Conservation (phyloP, 2,888 invertebrate genomes). For the Fissipunctia ypsillon region DNA sequence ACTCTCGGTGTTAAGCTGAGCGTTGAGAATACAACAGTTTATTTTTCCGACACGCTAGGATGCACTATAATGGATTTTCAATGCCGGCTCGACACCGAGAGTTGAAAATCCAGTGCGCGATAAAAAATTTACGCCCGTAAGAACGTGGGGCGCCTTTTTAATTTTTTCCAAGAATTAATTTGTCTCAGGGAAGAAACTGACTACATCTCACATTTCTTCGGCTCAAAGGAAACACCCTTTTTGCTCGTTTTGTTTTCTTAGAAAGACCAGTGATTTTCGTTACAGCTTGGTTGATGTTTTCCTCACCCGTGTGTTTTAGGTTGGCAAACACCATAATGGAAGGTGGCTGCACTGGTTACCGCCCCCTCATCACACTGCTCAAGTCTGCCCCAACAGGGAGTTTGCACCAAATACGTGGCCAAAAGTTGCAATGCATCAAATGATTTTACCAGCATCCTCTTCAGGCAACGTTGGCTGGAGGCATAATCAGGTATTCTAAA, state of each 20-base stretch:
- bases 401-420: background rate
- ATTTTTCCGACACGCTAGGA: too few species aligned
- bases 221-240: background rate
- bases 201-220: background rate
- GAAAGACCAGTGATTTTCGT: background rate
- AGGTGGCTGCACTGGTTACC: background rate
- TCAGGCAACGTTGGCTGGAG: background rate
- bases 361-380: background rate
- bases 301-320: background rate
- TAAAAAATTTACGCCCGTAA: too few species aligned
- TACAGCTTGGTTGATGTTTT: background rate
- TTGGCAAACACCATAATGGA: background rate
- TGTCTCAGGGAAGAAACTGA: background rate
- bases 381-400: background rate
- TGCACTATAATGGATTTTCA: too few species aligned
- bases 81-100: too few species aligned
- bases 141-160: too few species aligned
- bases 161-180: background rate
- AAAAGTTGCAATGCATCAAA: background rate
- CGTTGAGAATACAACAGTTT: too few species aligned
- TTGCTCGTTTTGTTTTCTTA: background rate
- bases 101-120: too few species aligned
- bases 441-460: background rate
- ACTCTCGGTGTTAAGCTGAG: too few species aligned
- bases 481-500: conserved; percentile 20